Conservation (phyloP, 2,797 vertebrate species). For the Propithecus deckenii region DNA sequence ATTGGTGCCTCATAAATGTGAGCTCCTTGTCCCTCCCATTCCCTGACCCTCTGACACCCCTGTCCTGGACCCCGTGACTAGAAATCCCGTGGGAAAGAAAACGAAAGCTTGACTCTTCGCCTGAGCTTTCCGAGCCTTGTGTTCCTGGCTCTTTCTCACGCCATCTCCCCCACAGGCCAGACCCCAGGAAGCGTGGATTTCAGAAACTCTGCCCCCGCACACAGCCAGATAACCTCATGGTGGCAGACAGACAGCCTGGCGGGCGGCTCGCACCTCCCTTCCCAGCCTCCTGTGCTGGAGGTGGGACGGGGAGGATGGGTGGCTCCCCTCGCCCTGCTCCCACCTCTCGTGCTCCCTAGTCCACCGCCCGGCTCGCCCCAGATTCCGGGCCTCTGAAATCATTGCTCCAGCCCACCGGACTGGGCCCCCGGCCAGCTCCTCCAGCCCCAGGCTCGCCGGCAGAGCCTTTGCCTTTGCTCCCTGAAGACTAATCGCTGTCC, state of each 20-base stretch:
- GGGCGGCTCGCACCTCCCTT: background rate
- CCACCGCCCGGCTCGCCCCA: conserved; percentile 22
- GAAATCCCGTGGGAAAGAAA: conserved; percentile 71
- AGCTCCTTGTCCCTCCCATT: background rate
- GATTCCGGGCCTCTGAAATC: conserved; percentile 76
- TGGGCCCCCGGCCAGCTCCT: conserved; percentile 60
- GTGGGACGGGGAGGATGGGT: background rate
- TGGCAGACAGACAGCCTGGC: conserved; percentile 13
- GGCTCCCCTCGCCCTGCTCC: conserved; percentile 20
- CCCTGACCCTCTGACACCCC: conserved; percentile 32
- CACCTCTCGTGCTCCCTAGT: background rate
- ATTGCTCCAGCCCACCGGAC: conserved; percentile 58
- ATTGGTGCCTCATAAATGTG: background rate
- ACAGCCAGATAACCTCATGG: conserved; percentile 62
- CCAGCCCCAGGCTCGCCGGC: conserved; percentile 51
- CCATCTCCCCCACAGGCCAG: background rate
- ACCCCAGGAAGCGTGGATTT: conserved; percentile 56
- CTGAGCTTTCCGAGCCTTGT: background rate
- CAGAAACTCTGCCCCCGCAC: conserved; percentile 48
- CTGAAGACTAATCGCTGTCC: conserved; percentile 64
- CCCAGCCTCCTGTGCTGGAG: conserved; percentile 25
- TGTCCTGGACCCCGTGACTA: conserved; percentile 3
- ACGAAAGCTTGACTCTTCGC: conserved; percentile 53
- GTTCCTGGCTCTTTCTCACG: conserved; percentile 45
- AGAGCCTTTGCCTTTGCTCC: conserved; percentile 67